Percentiles rank a stretch among this genome's conserved stretches.
Conservation (phyloP, 2,888 invertebrate species). For the Drosophila nigritarsus region DNA sequence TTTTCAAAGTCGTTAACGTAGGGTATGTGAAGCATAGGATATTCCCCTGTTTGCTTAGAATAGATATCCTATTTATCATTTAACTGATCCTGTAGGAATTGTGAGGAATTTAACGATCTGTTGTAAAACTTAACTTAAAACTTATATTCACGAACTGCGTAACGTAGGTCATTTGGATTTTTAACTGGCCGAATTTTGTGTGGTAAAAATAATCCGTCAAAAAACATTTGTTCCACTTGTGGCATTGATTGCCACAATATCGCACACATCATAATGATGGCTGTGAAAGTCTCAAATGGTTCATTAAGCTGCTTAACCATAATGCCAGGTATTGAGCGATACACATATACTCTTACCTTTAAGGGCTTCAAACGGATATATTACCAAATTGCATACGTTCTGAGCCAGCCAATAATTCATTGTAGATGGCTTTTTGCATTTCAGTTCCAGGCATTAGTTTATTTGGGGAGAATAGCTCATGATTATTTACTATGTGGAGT, state of each 20-base stretch:
- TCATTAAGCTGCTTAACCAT: conserved; percentile 75
- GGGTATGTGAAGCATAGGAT: conserved; percentile 29
- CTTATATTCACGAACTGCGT: neutral
- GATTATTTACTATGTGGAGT: neutral
- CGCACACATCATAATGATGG: conserved; percentile 75
- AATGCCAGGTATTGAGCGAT: conserved; percentile 38
- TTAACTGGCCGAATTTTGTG: conserved; percentile 25
- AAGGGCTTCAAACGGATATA: conserved; percentile 22
- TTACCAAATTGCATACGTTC: neutral
- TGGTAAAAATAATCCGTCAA: conserved; percentile 7
- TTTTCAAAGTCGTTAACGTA: conserved; percentile 36
- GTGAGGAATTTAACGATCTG: neutral
- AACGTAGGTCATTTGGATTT: conserved; percentile 38
- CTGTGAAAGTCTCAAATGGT: conserved; percentile 78
- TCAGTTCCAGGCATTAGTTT: no score
- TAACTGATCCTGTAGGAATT: neutral
- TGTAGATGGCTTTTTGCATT: neutral
- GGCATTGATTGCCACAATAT: conserved; percentile 75
- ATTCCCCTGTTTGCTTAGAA: neutral
- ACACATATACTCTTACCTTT: conserved; percentile 30
- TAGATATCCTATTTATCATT: neutral
- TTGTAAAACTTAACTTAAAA: neutral
- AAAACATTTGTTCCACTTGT: conserved; percentile 75
- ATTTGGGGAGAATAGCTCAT: neutral
- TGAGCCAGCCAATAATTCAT: neutral